Conservation (phyloP, 2,888 invertebrate species). For the Cremastobaeus sp. region DNA sequence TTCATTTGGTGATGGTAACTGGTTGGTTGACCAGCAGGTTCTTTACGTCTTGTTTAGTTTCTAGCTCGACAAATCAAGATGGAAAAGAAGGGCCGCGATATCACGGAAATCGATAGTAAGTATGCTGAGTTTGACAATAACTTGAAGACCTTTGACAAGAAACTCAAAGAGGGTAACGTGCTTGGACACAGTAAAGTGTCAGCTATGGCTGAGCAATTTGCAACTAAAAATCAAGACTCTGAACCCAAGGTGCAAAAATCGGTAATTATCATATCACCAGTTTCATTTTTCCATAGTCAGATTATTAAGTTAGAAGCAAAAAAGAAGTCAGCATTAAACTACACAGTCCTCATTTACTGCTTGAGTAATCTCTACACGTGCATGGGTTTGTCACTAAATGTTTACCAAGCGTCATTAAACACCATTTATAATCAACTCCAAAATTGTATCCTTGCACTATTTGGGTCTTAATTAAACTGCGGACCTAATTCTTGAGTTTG, state of each 20-base stretch:
- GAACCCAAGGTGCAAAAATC: conserved; percentile 80
- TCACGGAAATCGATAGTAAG: conserved; percentile 82
- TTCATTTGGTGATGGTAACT: neutral
- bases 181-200: conserved; percentile 89
- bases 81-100: conserved; percentile 82
- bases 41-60: conserved; percentile 79
- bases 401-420: neutral
- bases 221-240: conserved; percentile 80
- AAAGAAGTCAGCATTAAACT: too few relatives aligned
- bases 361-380: too few relatives aligned
- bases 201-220: conserved; percentile 90
- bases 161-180: conserved; percentile 87
- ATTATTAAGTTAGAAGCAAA: neutral
- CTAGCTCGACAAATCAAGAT: conserved; percentile 85
- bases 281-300: conserved; percentile 4
- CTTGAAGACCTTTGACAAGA: conserved; percentile 85
- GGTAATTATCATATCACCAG: conserved; percentile 78
- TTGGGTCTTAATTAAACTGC: conserved; percentile 45
- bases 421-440: neutral
- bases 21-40: conserved; percentile 64
- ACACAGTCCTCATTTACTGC: too few relatives aligned
- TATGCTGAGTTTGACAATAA: conserved; percentile 86
- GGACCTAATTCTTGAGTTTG: conserved; percentile 7
- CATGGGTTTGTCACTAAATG: conserved; percentile 31
- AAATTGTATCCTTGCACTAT: conserved; percentile 37